Evolutionary conservation across 2,113 vertebrate genomes (phyloP), one percentile per base, ranked within the genome.

Genomic region (Fukomys damarensis): DNA sequence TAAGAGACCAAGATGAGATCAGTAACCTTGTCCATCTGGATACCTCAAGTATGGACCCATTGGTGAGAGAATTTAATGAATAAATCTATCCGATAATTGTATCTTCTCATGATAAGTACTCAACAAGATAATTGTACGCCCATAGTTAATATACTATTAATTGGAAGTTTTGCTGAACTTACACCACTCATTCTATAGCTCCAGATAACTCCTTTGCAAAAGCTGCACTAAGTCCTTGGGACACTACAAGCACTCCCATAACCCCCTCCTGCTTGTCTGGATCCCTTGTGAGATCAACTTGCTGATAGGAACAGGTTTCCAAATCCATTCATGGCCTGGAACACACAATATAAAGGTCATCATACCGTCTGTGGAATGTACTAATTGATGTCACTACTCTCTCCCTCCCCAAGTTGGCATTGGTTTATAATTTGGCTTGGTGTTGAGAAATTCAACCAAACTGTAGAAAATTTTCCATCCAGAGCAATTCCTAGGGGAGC

Each of bases 371-470:
- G 2, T 72, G 86, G 24, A 91, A 83, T 74, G 43, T 38, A 26
- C 43, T 84, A 38, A 52, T 72, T 66, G n/a, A 65, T 76, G 30
- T 87, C 74, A 49, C 4, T 1, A 85, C 70, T 65, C 19, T 85
- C 38, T 94, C 96, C 70, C 89, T 87, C 1, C 74, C 41, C 49
- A 84, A 76, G 35, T 56, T 90, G n/a, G 41, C 65, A 28, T 3
- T 68, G 41, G 28, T 9, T 83, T 83, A 86, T 70, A 49, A 35
- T 91, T 96, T 95, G 68, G 87, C 28, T 79, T 79, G 63, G 56
- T 92, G 28, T 26, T 89, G 28, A 97, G 49, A 95, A 97, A 93
- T 49, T 13, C 52, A 38, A 68, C 58, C 90, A 74, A 92, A 81
- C 6, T 19, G 35, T 54, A 63, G 65, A 79, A 89, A 58, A 54